Conservation (phyloP, 2,113 vertebrate genomes). For the Actenoides lindsayi region DNA sequence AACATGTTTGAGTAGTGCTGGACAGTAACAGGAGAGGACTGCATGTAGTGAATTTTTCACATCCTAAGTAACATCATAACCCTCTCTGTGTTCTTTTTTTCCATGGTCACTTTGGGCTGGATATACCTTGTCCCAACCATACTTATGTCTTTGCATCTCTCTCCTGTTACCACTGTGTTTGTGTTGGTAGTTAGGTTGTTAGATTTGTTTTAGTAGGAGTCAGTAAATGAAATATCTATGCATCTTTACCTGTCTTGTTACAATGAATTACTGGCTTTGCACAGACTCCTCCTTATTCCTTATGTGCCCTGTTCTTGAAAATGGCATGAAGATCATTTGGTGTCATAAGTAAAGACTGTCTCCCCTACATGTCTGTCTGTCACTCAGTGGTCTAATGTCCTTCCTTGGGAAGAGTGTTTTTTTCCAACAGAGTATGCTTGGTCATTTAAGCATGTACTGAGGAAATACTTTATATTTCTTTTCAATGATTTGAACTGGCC, state of each 20-base stretch:
- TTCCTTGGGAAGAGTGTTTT: neutral
- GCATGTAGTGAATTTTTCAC: neutral
- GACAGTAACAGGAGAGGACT: neutral
- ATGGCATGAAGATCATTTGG: neutral
- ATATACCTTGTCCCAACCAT: neutral
- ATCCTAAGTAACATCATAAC: neutral
- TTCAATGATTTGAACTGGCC: neutral
- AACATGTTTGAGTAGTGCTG: neutral
- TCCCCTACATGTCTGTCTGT: neutral
- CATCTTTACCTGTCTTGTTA: neutral
- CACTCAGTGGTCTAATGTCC: neutral
- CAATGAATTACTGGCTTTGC: fast-evolving
- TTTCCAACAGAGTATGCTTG: neutral
- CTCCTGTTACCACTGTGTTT: neutral
- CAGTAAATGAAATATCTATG: neutral
- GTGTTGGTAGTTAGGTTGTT: neutral
- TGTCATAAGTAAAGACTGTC: neutral
- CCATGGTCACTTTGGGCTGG: neutral
- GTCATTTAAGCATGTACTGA: neutral
- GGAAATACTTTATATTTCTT: neutral
- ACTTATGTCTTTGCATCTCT: neutral
- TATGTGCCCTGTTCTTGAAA: neutral
- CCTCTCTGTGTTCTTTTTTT: neutral
- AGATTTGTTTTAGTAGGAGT: neutral
- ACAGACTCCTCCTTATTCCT: neutral